Base-by-base conservation (phyloP, 1,140 invertebrate genomes). In the Drosophila ananassae region DNA sequence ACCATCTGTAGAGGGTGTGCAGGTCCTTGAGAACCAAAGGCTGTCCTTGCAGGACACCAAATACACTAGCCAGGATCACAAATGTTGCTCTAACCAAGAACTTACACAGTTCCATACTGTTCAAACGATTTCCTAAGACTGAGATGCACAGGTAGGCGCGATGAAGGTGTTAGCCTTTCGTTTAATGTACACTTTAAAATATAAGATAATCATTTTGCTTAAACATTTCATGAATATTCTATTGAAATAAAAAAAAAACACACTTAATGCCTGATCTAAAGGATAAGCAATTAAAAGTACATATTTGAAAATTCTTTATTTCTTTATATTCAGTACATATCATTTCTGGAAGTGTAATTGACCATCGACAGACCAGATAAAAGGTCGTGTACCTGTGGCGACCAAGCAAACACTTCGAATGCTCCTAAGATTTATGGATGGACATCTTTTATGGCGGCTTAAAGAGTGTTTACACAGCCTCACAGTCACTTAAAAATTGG, bases 1-100 rank as follows among this genome's bases (percentile, higher is more conserved):
- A 93, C 95, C 95, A 96, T 52, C 79, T 69, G 54, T 91, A 90
- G 2, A 91, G 66, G 12, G 90, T 90, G 46, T 69, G 64, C 24
- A 91, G 73, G 24, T 91, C 54, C 47, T 91, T 87, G 9, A 77
- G 22, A 6, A 54, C 58, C 57, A 89, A 46, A 13, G 59, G 47
- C 50, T 87, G 81, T 6, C 17, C 39, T 47, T 56, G 61, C 24
- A 54, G 63, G 12, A 28, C 58, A 34, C 13, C 25, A 12, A 53
- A 13, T 6, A 76, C 28, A 4, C 53, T 25, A 4, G 76, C 13
- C 37, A 78, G 52, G 56, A 87, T 46, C 28, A 24, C 41, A 9
- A 87, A 48, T 58, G 52, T 44, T n/a, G 22, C 47, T 47, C 51
- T 50, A 34, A 30, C 13, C 13, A 12, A 37, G 3, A 12, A n/a